Percentiles rank a stretch among this genome's conserved stretches.
These are phyloP conservation scores for Strix uralensis DNA, from an alignment of 2,113 vertebrate genomes.

Conservation along the genomic window DNA sequence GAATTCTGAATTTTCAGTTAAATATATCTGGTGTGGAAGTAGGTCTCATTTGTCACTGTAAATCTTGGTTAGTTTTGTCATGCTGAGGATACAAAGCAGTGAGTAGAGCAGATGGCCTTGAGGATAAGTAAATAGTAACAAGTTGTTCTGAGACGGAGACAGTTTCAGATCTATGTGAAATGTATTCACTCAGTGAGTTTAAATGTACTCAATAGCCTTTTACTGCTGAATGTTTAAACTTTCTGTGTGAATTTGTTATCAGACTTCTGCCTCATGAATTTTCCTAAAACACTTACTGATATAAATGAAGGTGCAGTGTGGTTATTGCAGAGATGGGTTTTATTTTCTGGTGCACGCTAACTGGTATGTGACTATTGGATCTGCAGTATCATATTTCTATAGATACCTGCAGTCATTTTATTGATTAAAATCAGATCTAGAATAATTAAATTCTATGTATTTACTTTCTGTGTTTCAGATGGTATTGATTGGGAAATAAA, in stretches of 20 bases:
- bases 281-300: background rate
- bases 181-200: background rate
- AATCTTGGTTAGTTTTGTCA: background rate
- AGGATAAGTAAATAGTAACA: background rate
- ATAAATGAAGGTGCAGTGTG: background rate
- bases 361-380: background rate
- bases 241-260: background rate
- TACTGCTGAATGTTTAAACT: background rate
- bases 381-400: background rate
- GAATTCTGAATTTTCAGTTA: background rate
- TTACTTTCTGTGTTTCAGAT: background rate
- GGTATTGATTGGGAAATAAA: background rate
- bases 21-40: background rate
- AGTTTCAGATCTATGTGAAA: background rate
- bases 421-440: background rate
- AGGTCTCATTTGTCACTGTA: background rate
- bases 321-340: background rate
- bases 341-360: background rate
- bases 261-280: background rate
- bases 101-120: background rate
- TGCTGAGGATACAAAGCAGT: background rate
- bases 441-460: constrained; percentile 17
- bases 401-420: background rate
- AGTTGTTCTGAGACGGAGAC: background rate
- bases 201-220: background rate